Evolutionary conservation across 2,797 vertebrate species (phyloP).

Genomic region (Takifugu rubripes): DNA sequence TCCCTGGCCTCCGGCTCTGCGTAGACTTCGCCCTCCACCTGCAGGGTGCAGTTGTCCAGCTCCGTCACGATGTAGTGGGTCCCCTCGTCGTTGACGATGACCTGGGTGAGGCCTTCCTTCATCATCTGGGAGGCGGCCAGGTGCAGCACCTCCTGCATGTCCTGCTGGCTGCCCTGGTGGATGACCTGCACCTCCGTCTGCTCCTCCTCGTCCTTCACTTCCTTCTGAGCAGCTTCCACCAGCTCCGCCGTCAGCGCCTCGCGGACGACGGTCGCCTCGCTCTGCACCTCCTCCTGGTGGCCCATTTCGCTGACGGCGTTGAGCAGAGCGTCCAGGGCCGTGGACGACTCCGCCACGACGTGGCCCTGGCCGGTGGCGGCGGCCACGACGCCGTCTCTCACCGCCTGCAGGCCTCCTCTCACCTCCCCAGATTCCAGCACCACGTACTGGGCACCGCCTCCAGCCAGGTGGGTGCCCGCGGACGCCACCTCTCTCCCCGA

Average conservation of each 20-base stretch:
- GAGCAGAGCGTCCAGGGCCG: slow-evolving; percentile 89
- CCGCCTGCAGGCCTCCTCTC: slow-evolving; percentile 41
- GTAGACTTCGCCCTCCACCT: slow-evolving; percentile 78
- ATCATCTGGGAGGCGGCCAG: slow-evolving; percentile 89
- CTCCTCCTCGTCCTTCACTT: slow-evolving; percentile 52
- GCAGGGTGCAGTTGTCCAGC: slow-evolving; percentile 81
- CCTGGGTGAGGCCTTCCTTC: slow-evolving; percentile 91
- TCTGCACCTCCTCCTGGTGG: slow-evolving; percentile 68
- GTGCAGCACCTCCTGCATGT: slow-evolving; percentile 91
- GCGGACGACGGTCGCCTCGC: slow-evolving; percentile 37
- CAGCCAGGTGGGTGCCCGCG: slow-evolving; percentile 65
- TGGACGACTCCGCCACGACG: slow-evolving; percentile 77
- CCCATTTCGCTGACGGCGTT: slow-evolving; percentile 92
- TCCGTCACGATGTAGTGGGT: slow-evolving; percentile 96
- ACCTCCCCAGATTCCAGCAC: slow-evolving; percentile 80
- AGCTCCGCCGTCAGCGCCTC: slow-evolving; percentile 50
- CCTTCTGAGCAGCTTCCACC: slow-evolving; percentile 63
- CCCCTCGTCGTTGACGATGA: slow-evolving; percentile 92
- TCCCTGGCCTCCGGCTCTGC: slow-evolving; percentile 40
- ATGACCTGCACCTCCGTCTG: slow-evolving; percentile 66
- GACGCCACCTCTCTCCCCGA: slow-evolving; percentile 73
- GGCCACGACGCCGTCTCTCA: slow-evolving; percentile 38
- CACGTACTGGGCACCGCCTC: slow-evolving; percentile 84
- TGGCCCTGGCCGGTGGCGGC: slow-evolving; percentile 53
- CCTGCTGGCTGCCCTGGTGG: slow-evolving; percentile 63